A percentile compares a stretch with the other conserved stretches of the same genome.
Evolutionary conservation across 2,113 vertebrate species (phyloP).

Genomic region (Limanda limanda): DNA sequence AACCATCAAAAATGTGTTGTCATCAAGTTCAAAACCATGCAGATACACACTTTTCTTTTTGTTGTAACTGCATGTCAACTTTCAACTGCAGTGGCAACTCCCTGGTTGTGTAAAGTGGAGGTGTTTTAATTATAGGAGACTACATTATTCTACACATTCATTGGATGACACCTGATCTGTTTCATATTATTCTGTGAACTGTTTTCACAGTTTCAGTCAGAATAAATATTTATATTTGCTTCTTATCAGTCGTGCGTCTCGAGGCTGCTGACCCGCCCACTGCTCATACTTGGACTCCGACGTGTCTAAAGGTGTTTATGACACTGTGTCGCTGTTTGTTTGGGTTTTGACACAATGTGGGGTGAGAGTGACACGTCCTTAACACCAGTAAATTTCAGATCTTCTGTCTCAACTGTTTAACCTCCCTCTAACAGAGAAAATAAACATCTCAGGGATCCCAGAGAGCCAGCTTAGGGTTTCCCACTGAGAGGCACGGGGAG

Average conservation of each 20-base stretch:
- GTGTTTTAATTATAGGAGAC: conserved; percentile 21
- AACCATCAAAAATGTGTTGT: not conserved
- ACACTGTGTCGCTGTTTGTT: conserved; percentile 54
- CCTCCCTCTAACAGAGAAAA: conserved; percentile 61
- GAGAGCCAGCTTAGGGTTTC: conserved; percentile 38
- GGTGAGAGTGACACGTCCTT: conserved; percentile 31
- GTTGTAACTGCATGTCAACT: not conserved
- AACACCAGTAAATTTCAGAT: conserved; percentile 32
- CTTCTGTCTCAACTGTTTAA: conserved; percentile 29
- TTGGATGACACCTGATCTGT: not conserved
- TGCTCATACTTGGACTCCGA: conserved; percentile 14
- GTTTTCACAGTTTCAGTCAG: conserved; percentile 1
- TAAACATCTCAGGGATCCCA: conserved; percentile 56
- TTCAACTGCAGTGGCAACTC: not conserved
- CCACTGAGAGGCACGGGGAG: conserved; percentile 48
- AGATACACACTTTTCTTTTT: not conserved
- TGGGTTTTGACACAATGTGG: conserved; percentile 53
- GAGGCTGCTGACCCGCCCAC: conserved; percentile 9
- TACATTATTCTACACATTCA: not conserved
- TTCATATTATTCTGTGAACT: not conserved
- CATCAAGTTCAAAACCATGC: no score
- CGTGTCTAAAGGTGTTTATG: conserved; percentile 37
- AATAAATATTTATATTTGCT: not conserved
- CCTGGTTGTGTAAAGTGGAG: not conserved
- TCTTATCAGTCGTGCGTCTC: conserved; percentile 24